Base-by-base conservation (phyloP, 2,888 invertebrate genomes). In the Himalopsyche anomala region DNA sequence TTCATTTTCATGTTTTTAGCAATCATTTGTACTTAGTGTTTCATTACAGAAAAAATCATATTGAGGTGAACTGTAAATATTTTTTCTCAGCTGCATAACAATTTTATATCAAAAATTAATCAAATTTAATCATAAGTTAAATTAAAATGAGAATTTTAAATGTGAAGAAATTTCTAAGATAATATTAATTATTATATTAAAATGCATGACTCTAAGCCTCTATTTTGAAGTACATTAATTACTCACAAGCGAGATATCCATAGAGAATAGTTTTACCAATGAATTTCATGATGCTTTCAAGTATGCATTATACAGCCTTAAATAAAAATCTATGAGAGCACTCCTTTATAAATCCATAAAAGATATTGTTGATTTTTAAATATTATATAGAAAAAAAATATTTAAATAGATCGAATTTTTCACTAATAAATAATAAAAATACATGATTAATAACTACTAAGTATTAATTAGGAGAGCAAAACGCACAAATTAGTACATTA, bases 331-430 rank as follows among this genome's bases (percentile, higher is more conserved):
- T 62, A n/a, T 62, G 19, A 19, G 62, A 62, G 62, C 62, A 62
- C 62, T 62, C 62, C 19, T 62, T 62, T 19, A 62, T 62, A 62
- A 62, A 19, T 19, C 0, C 19, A 62, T 28, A 62, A 62, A 28
- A 62, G 28, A 62, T 62, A 62, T 62, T 62, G 62, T 62, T 62
- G 62, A 62, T 62, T 19, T 62, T 62, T 62, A 62, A 62, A 62
- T 62, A 62, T 62, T 62, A 62, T 62, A 62, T 62, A 62, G 62
- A 62, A 62, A 62, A 45, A 62, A 28, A 19, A 62, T 62, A 62
- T 62, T 62, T 62, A 62, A 62, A 62, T 62, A 62, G 62, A 62
- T 62, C 19, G 19, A 62, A 62, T 62, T 62, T 62, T 62, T 62
- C 62, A 62, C 62, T 62, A 62, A 62, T 62, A 28, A 19, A 62